Evolutionary conservation across 2,888 invertebrate species (phyloP).

Genomic region (Eristalis intricaria): DNA sequence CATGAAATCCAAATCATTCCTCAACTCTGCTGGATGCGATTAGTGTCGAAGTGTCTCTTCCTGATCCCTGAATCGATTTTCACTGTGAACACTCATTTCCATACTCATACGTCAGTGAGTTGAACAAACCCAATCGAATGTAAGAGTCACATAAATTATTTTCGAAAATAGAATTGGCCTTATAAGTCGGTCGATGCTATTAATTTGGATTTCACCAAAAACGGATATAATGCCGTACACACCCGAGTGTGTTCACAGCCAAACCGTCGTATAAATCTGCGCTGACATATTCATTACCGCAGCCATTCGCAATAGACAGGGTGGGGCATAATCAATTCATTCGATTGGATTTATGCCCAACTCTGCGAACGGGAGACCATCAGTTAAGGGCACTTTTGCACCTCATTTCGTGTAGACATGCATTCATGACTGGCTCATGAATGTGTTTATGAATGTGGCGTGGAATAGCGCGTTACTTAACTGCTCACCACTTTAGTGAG

Average conservation of each 20-base stretch:
- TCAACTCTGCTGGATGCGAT: too few relatives aligned
- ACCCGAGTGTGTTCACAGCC: not conserved
- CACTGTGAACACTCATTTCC: not conserved
- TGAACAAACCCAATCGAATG: constrained; percentile 12
- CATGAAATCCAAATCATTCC: too few relatives aligned
- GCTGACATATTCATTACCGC: constrained; percentile 62
- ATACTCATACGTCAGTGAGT: not conserved
- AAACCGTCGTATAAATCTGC: constrained; percentile 59
- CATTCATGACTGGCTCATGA: not conserved
- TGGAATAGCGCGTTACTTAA: not conserved
- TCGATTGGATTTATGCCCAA: constrained; percentile 42
- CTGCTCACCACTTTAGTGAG: not conserved
- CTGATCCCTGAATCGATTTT: not conserved
- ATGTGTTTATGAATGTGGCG: not conserved
- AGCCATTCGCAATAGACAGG: constrained; percentile 28
- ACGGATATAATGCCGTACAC: constrained; percentile 5
- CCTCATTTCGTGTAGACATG: not conserved
- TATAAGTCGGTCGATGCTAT: constrained; percentile 55
- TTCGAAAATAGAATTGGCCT: constrained; percentile 53
- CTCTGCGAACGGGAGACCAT: not conserved
- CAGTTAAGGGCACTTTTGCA: not conserved
- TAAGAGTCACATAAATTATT: constrained; percentile 56
- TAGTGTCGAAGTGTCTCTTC: not conserved
- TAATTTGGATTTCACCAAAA: constrained; percentile 52
- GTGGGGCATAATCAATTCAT: constrained; percentile 52